These are phyloP conservation scores for Cryptus armator DNA, from an alignment of 2,888 invertebrate species.

Conservation along the genomic window DNA sequence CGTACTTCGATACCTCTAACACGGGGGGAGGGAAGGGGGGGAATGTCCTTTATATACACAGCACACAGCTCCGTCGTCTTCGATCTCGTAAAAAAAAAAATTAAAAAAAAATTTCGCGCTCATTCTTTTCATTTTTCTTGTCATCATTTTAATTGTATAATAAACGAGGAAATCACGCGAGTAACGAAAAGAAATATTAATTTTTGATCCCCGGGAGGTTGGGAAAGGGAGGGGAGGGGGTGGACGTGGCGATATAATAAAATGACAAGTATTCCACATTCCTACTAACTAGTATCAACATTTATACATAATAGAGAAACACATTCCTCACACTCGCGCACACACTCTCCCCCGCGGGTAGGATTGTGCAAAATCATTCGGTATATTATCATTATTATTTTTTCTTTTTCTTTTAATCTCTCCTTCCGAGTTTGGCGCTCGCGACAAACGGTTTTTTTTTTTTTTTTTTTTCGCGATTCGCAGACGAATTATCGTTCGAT, in stretches of 20 bases:
- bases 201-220: background rate
- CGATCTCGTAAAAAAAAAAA: conserved; percentile 37
- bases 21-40: conserved; percentile 57
- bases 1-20: conserved; percentile 72
- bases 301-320: conserved; percentile 84
- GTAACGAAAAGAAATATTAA: conserved; percentile 37
- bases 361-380: conserved; percentile 71
- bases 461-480: background rate
- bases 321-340: conserved; percentile 73
- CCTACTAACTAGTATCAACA: conserved; percentile 84
- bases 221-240: conserved; percentile 19
- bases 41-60: conserved; percentile 77
- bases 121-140: conserved; percentile 8
- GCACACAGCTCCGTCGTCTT: conserved; percentile 70
- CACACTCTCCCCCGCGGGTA: conserved; percentile 68
- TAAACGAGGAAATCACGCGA: conserved; percentile 50
- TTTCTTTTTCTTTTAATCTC: conserved; percentile 28
- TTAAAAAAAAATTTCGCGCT: conserved; percentile 16
- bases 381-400: conserved; percentile 23
- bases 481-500: conserved; percentile 3
- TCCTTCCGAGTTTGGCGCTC: background rate
- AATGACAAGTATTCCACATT: conserved; percentile 82
- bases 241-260: conserved; percentile 71
- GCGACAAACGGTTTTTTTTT: conserved; percentile 25
- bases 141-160: conserved; percentile 28